These are phyloP conservation scores for Luperina testacea DNA, from an alignment of 2,888 invertebrate genomes.

Conservation along the genomic window DNA sequence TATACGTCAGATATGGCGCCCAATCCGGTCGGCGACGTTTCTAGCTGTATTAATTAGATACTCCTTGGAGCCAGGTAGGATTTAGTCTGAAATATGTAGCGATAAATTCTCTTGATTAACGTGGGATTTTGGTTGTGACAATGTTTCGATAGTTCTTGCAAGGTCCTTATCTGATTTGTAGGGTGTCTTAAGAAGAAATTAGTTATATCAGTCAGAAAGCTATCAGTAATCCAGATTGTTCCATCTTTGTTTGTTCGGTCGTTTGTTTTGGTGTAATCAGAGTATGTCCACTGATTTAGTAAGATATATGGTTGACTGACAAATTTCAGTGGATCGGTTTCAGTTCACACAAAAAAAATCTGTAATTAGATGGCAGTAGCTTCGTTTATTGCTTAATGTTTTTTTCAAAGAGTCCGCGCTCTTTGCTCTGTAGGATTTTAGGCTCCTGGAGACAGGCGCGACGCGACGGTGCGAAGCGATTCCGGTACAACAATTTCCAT, in stretches of 20 bases:
- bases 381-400: not conserved
- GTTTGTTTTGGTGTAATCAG: not conserved
- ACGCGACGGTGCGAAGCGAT: not conserved
- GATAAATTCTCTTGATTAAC: constrained; percentile 20
- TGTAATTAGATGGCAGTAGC: not conserved
- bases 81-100: constrained; percentile 21
- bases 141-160: constrained; percentile 9
- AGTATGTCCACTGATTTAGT: not conserved
- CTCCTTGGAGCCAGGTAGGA: constrained; percentile 2
- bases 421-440: not conserved
- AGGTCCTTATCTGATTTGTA: not conserved
- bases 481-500: not conserved
- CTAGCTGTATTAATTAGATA: constrained; percentile 38
- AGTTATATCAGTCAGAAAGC: not conserved
- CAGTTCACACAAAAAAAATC: not conserved
- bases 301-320: not conserved
- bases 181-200: not conserved
- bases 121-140: constrained; percentile 9
- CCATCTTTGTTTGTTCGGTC: not conserved
- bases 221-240: not conserved
- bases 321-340: not conserved
- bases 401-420: not conserved
- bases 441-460: not conserved
- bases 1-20: constrained; percentile 45
- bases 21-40: not conserved